Evolutionary conservation across 2,797 vertebrate genomes (phyloP).

Genomic region (Xyrichtys novacula): DNA sequence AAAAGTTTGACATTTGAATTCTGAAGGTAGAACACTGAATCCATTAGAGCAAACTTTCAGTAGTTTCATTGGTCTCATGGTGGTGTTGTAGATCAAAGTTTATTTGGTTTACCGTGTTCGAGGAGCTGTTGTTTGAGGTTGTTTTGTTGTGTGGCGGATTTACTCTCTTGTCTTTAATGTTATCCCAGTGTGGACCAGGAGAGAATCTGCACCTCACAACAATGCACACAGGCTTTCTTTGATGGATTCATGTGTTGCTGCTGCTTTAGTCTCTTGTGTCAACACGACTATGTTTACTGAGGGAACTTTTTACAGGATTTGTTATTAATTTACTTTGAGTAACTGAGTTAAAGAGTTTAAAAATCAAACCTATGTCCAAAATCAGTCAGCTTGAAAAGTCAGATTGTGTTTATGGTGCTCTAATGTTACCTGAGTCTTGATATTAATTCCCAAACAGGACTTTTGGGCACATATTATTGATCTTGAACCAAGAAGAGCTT

Average conservation of each 20-base stretch:
- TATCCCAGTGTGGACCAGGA: conserved; percentile 4
- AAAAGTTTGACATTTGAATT: neutral
- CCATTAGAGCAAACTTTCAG: conserved; percentile 11
- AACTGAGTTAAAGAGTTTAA: conserved; percentile 4
- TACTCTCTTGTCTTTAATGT: conserved; percentile 9
- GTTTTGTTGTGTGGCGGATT: conserved; percentile 23
- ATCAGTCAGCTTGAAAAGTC: neutral
- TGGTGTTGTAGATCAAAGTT: conserved; percentile 5
- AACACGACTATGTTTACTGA: conserved; percentile 1
- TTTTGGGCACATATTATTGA: neutral
- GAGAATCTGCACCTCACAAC: conserved; percentile 4
- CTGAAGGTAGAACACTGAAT: conserved; percentile 24
- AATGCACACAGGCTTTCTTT: neutral
- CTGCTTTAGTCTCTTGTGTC: neutral
- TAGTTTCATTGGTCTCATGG: conserved; percentile 6
- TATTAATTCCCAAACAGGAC: neutral
- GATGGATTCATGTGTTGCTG: neutral
- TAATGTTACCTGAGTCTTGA: neutral
- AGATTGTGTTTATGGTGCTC: neutral
- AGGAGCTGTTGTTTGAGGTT: conserved; percentile 11
- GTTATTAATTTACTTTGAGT: neutral
- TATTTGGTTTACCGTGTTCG: conserved; percentile 10
- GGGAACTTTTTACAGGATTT: neutral
- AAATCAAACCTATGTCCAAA: neutral
- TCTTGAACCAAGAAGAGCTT: neutral